These are phyloP conservation scores for Antrozous pallidus DNA, from an alignment of 2,797 vertebrate species.

Conservation along the genomic window DNA sequence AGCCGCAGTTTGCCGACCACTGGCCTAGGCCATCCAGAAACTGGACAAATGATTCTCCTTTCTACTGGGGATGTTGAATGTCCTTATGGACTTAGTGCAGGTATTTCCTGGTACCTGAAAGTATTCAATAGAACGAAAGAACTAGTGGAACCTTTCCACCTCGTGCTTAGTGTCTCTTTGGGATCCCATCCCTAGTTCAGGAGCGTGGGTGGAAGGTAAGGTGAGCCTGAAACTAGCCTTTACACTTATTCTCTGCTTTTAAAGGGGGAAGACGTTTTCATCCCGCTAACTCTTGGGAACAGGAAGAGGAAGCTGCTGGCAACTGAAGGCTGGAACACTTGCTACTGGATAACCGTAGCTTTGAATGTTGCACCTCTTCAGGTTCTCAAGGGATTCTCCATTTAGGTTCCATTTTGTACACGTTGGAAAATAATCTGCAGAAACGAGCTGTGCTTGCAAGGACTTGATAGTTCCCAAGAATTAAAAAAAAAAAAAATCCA, in stretches of 20 bases:
- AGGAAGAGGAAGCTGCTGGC: slow-evolving; percentile 60
- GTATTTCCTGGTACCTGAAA: not conserved
- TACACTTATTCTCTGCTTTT: slow-evolving; percentile 62
- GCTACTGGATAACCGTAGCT: slow-evolving; percentile 83
- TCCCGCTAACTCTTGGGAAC: slow-evolving; percentile 78
- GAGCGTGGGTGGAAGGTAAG: not conserved
- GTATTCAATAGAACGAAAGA: not conserved
- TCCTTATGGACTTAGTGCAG: not conserved
- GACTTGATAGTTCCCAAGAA: slow-evolving; percentile 83
- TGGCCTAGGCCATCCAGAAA: not conserved
- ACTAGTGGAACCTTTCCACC: not conserved
- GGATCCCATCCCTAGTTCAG: not conserved
- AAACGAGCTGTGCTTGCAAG: slow-evolving; percentile 88
- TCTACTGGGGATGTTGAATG: not conserved
- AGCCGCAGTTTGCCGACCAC: too few relatives aligned
- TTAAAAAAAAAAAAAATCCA: slow-evolving; percentile 82
- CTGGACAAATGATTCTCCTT: not conserved
- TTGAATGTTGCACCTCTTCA: slow-evolving; percentile 82
- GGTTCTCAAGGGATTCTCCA: slow-evolving; percentile 82
- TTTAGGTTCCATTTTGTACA: slow-evolving; percentile 83
- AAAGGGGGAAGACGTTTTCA: slow-evolving; percentile 95
- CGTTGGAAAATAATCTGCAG: slow-evolving; percentile 85
- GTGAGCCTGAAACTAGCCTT: not conserved
- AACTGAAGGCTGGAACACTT: slow-evolving; percentile 77
- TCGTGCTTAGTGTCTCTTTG: not conserved